Conservation (phyloP, 23 tunicate genomes). For the Ciona savignyi region DNA sequence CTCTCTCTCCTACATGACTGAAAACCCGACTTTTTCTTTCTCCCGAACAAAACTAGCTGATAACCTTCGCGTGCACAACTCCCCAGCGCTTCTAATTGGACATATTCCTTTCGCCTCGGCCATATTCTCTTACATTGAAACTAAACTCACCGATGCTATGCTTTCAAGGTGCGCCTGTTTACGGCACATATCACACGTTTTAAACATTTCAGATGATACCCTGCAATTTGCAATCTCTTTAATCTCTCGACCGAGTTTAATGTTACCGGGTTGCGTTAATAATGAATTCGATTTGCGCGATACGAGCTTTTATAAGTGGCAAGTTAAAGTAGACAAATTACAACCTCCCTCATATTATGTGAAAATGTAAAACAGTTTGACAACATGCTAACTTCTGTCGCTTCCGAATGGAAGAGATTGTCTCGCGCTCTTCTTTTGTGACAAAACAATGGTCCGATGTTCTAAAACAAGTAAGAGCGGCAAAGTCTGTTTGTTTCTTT, state of each 20-base stretch:
- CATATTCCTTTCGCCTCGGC: neutral
- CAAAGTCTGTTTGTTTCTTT: neutral
- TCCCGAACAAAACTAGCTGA: neutral
- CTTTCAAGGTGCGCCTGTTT: too few species aligned
- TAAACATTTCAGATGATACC: too few species aligned
- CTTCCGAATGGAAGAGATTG: neutral
- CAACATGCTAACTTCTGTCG: neutral
- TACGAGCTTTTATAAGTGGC: neutral
- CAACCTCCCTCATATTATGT: neutral
- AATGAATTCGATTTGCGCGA: neutral
- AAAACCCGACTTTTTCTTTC: neutral
- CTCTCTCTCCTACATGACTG: neutral
- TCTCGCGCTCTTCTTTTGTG: neutral
- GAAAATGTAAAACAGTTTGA: too few species aligned
- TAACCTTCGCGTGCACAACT: neutral
- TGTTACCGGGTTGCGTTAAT: neutral
- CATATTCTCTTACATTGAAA: neutral
- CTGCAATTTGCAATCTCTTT: too few species aligned
- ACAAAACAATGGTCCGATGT: neutral
- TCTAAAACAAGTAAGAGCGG: neutral
- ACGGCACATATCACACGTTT: too few species aligned
- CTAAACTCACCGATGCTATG: neutral
- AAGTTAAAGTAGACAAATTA: neutral
- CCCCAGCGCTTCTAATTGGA: neutral
- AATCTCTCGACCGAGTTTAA: too few species aligned